Base-by-base conservation (phyloP, 1,140 invertebrate species). In the Achroia grisella region DNA sequence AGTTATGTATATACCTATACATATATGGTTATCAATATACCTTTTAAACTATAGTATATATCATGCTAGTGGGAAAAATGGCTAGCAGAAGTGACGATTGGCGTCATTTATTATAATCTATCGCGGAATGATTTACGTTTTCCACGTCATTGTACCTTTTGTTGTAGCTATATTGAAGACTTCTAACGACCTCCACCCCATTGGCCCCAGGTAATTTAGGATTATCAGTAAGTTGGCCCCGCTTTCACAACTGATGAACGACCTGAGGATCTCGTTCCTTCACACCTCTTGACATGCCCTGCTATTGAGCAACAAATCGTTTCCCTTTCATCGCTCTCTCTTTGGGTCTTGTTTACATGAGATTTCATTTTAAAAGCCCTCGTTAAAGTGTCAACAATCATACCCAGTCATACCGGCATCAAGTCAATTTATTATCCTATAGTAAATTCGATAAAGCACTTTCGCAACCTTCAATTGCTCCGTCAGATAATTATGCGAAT, bases 231-330 rank as follows among this genome's bases (percentile, higher is more conserved):
- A 23, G 17, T 23, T 23, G 52, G 48, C 40, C 52, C 53, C 60
- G 65, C 74, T 80, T 83, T 79, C 77, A 69, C 74, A 60, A 48
- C 48, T 78, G 69, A 73, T 69, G 71, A 73, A 80, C 72, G 67
- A 76, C 70, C 64, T 39, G 46, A 35, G 63, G 55, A 52, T 67
- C 53, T 52, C 48, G 52, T 65, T 66, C 65, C 70, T 73, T 70
- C 59, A 50, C 63, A 54, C 56, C 59, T 68, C 61, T 59, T 66
- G 68, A 58, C 66, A 56, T 54, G 44, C 12, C 44, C 43, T 52
- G 61, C 64, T 63, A 60, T 73, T 67, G 65, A 73, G 62, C 62
- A 56, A 59, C 72, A 72, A 68, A 76, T 73, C 60, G 64, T 73
- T 78, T 76, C 70, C 62, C 65, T 78, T 79, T 79, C 72, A 73